A percentile compares a stretch with the other conserved stretches of the same genome.
These are phyloP conservation scores for Phoeniculus purpureus DNA, from an alignment of 2,797 vertebrate genomes.

Conservation along the genomic window DNA sequence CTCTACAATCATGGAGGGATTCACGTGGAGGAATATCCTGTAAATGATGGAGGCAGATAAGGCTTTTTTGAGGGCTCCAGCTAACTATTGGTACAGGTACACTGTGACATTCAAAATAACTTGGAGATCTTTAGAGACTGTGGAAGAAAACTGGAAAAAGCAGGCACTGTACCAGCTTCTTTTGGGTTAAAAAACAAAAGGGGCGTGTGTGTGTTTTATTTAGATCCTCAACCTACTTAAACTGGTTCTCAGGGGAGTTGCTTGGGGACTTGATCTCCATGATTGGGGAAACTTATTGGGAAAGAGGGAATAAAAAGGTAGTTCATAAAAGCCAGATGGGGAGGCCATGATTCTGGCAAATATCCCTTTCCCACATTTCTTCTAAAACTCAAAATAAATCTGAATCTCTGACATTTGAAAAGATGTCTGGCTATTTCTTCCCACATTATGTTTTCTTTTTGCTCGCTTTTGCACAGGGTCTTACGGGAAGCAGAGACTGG, in stretches of 20 bases:
- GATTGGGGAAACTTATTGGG: conserved; percentile 30
- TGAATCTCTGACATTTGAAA: conserved; percentile 67
- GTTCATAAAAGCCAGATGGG: conserved; percentile 65
- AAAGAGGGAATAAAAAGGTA: conserved; percentile 61
- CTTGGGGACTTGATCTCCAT: neutral
- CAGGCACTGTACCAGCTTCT: conserved; percentile 34
- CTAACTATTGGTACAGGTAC: conserved; percentile 13
- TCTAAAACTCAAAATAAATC: conserved; percentile 70
- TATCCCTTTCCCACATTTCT: conserved; percentile 63
- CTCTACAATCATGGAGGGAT: neutral
- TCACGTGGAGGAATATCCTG: neutral
- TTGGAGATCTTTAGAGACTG: conserved; percentile 29
- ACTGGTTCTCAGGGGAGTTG: conserved; percentile 6
- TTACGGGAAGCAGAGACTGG: conserved; percentile 44
- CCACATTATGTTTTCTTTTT: conserved; percentile 66
- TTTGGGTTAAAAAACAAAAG: conserved; percentile 40
- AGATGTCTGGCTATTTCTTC: conserved; percentile 68
- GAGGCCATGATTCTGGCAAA: conserved; percentile 65
- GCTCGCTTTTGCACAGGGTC: conserved; percentile 59
- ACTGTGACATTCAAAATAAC: conserved; percentile 8
- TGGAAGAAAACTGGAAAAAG: conserved; percentile 39
- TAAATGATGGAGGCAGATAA: neutral
- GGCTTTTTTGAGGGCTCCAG: neutral
- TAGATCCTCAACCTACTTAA: conserved; percentile 35
- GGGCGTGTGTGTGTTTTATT: conserved; percentile 32